These are phyloP conservation scores for Drosophila paulistorum DNA, from an alignment of 1,140 invertebrate genomes.

Conservation along the genomic window DNA sequence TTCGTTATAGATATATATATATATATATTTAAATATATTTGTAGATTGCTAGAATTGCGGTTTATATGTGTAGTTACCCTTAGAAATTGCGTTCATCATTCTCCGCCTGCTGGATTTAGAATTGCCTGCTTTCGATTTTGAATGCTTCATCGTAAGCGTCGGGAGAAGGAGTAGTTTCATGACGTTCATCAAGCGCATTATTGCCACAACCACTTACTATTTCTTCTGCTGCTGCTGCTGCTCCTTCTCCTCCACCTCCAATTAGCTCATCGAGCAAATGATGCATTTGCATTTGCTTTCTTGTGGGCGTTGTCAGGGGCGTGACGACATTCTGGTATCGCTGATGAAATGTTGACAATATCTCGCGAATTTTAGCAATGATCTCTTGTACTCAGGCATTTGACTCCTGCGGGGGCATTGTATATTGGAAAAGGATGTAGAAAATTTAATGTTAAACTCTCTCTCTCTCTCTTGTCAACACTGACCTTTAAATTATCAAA, in stretches of 20 bases:
- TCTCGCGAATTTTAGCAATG: conserved; percentile 90
- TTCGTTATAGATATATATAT: conserved; percentile 14
- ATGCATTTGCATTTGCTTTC: conserved; percentile 61
- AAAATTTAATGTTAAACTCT: conserved; percentile 41
- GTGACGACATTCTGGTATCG: conserved; percentile 84
- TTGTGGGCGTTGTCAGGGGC: conserved; percentile 64
- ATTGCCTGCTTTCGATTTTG: conserved; percentile 54
- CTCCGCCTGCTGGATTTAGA: conserved; percentile 46
- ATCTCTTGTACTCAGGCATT: conserved; percentile 91
- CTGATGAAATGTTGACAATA: conserved; percentile 89
- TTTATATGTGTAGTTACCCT: conserved; percentile 34
- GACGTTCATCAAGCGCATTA: not conserved
- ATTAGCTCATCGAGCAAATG: conserved; percentile 57
- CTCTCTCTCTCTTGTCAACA: conserved; percentile 21
- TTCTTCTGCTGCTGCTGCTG: not conserved
- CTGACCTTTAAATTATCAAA: conserved; percentile 97
- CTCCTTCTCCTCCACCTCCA: not conserved
- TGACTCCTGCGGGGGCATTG: conserved; percentile 85
- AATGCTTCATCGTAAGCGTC: conserved; percentile 51
- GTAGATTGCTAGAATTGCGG: conserved; percentile 75
- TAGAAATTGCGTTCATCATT: conserved; percentile 25
- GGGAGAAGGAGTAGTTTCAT: conserved; percentile 14
- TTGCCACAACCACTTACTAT: not conserved
- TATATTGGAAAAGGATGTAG: not conserved
- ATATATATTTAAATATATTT: conserved; percentile 2